Base-by-base conservation (phyloP, 2,113 vertebrate genomes). In the Sterna hirundo region DNA sequence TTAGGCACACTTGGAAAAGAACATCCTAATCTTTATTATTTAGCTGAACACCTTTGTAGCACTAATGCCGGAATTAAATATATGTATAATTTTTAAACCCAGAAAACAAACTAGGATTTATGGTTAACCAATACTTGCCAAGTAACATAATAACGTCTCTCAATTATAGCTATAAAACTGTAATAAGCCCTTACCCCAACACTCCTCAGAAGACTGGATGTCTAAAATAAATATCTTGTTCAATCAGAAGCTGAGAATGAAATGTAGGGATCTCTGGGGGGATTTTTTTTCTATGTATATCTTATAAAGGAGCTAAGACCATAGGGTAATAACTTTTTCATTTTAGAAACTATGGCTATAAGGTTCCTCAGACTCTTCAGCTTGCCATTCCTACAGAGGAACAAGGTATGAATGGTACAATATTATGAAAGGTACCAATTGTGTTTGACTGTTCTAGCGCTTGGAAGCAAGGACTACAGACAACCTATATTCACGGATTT, bases 101-200 rank as follows among this genome's bases (percentile, higher is more conserved):
- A 85, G 70, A 87, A 96, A 89, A 89, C 49, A 94, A 95, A 79
- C 10, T 16, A 70, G 49, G 30, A 76, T 77, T 91, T 42, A 83
- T 27, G 26, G 26, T 76, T 77, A 79, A 79, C 36, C 44, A 84
- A 82, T 47, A 60, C 19, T 76, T 87, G 70, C 42, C 70, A 81
- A 93, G 65, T 68, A 82, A 83, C 20, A 61, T 46, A 44, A 66
- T 22, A 58, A 61, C 6, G 20, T 26, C 36, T 69, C 38, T 36
- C 34, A 89, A 83, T 62, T 61, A 54, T 7, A 80, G n/a, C 57
- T 93, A 30, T 90, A 91, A 89, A 89, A 94, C 20, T 52, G 8
- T 25, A 85, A 70, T 20, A 88, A 87, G 15, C 26, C 36, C 40
- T 94, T 87, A 82, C 8, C 40, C 54, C 9, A 9, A 84, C 20